Evolutionary conservation across 2,888 invertebrate genomes (phyloP), one percentile per base, ranked within the genome.

Genomic region (Petrolisthes manimaculis): DNA sequence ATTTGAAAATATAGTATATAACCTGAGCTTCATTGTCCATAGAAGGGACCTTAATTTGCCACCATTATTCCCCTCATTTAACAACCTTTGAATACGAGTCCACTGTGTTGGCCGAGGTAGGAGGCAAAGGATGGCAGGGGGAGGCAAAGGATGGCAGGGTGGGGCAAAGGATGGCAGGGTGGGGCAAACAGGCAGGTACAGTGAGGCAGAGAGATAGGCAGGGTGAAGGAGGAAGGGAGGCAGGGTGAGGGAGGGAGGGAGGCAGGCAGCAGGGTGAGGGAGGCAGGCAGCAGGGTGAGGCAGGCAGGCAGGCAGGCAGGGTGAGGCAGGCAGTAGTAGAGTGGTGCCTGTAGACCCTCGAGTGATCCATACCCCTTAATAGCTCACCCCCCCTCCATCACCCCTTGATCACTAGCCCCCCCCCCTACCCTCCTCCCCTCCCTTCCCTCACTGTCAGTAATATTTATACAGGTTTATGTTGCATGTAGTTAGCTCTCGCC

Each of bases 321-420:
- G 71, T 14, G n/a, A 21, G 71, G n/a, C 21, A n/a, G 14, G 37
- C 37, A 37, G 37, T 37, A 37, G 37, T 37, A 2, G 37, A 37
- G 37, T 75, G 24, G 37, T 55, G 56, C 61, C 14, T 56, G 54
- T 55, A 67, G 24, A 81, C 67, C 61, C 81, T 37, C 67, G 67
- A 81, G 81, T 81, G 81, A 81, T 81, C 81, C 81, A 81, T 81
- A 81, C 81, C 81, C 81, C 81, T 81, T 81, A 81, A 81, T 81
- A 18, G 61, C 18, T 24, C 37, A 8, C 67, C 67, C 67, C 18
- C 77, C n/a, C 21, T 21, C 21, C 71, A n/a, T 21, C 6, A 6
- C 21, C 71, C 21, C 12, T n/a, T 21, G 14, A 14, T n/a, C n/a
- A 6, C 71, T n/a, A 6, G 6, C 71, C 21, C n/a, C 21, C 71